phyloP scores from a whole-genome alignment of 2,113 vertebrate genomes.

The Leptodactylus fuscus region DNA sequence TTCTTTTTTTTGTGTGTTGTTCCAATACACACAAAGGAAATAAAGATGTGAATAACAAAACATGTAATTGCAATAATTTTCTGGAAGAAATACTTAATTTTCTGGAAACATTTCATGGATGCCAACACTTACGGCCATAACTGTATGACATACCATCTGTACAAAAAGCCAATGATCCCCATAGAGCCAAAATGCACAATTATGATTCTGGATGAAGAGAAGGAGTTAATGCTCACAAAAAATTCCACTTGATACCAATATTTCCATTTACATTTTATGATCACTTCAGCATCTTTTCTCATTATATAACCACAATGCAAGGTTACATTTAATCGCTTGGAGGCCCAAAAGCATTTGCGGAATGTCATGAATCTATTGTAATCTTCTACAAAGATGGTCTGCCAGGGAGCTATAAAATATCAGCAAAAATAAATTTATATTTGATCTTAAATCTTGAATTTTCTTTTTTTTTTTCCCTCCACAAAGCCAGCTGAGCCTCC shows the following conservation, averaged over 20 bases:
- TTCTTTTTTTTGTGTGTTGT: too few species aligned
- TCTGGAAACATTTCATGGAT: too few species aligned
- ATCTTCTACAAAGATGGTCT: slow-evolving; percentile 32
- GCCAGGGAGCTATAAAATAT: slow-evolving; percentile 45
- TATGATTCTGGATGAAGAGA: neutral
- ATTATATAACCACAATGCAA: slow-evolving; percentile 1
- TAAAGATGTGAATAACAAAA: too few species aligned
- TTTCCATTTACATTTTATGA: neutral
- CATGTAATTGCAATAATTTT: too few species aligned
- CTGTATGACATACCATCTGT: neutral
- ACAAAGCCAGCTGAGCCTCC: slow-evolving; percentile 17
- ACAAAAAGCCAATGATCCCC: neutral
- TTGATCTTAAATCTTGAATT: slow-evolving; percentile 60
- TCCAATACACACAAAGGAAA: too few species aligned
- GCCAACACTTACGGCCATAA: too few species aligned
- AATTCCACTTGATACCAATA: neutral
- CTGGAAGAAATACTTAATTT: too few species aligned
- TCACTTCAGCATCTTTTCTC: slow-evolving; percentile 12
- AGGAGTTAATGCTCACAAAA: neutral
- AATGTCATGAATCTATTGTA: slow-evolving; percentile 54
- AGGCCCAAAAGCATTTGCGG: slow-evolving; percentile 31
- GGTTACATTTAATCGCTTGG: neutral
- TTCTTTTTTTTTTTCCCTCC: slow-evolving; percentile 49
- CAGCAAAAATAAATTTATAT: slow-evolving; percentile 50
- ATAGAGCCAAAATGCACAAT: neutral